Percentiles rank a stretch among this genome's conserved stretches.
phyloP scores from a whole-genome alignment of 2,113 vertebrate genomes.

The Dipodomys ordii region DNA sequence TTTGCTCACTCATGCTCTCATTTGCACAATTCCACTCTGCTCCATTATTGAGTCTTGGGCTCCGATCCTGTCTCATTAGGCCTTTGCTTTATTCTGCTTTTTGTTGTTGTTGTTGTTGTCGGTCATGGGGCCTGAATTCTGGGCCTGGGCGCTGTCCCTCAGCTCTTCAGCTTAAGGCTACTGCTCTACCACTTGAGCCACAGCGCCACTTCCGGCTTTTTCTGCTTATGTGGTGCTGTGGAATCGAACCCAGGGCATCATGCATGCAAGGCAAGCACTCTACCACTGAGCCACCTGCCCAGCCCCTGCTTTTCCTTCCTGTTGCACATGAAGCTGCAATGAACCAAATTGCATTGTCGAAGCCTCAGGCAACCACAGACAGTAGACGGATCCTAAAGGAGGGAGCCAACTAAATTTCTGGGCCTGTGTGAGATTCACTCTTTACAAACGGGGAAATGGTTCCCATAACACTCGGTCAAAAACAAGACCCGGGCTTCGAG shows the following conservation, averaged over 20 bases:
- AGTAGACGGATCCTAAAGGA: background rate
- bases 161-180: no score
- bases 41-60: background rate
- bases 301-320: background rate
- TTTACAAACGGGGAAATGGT: background rate
- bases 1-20: background rate
- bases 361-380: background rate
- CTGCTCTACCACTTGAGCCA: no score
- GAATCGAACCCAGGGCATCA: no score
- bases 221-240: no score
- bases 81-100: background rate
- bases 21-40: background rate
- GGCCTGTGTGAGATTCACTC: background rate
- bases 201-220: no score
- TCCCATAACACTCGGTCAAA: background rate
- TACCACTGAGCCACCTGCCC: no score
- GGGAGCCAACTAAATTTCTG: background rate
- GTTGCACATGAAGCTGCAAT: accelerated
- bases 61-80: background rate
- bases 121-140: no score
- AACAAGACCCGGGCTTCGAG: background rate
- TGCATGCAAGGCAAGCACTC: no score
- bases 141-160: no score
- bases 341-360: background rate
- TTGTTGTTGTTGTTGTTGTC: no score